These are phyloP conservation scores for Python bivittatus DNA, from an alignment of 2,113 vertebrate species.

Conservation along the genomic window DNA sequence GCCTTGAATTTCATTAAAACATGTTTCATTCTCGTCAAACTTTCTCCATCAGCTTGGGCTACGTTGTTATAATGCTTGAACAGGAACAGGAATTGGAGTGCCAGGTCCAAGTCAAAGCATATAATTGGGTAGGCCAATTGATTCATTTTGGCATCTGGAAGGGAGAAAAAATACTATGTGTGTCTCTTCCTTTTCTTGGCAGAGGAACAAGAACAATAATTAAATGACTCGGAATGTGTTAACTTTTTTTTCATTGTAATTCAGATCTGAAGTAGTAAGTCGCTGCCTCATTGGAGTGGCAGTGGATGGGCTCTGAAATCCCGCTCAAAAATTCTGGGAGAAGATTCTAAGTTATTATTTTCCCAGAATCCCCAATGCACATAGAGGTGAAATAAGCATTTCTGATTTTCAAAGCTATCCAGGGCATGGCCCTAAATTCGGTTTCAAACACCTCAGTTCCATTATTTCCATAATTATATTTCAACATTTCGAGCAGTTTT, in stretches of 20 bases:
- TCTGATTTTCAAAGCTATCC: background rate
- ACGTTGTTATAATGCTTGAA: background rate
- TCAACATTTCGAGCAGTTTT: background rate
- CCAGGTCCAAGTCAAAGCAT: background rate
- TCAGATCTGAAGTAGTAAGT: background rate
- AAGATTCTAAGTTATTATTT: background rate
- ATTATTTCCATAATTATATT: background rate
- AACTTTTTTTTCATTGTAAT: background rate
- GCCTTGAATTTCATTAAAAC: background rate
- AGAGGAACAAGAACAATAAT: background rate
- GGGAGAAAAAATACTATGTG: background rate
- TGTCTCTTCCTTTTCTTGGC: background rate
- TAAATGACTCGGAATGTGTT: background rate
- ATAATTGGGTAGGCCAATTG: background rate
- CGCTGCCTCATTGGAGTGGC: background rate
- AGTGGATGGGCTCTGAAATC: background rate
- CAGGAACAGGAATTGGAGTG: background rate
- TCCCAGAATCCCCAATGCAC: background rate
- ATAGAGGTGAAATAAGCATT: background rate
- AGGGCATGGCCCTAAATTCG: background rate
- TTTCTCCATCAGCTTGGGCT: background rate
- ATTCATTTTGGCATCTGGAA: background rate
- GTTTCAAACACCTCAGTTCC: background rate
- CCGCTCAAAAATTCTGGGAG: background rate
- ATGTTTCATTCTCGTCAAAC: background rate